Base-by-base conservation (phyloP, 2,888 invertebrate species). In the Schrankia costaestrigalis region DNA sequence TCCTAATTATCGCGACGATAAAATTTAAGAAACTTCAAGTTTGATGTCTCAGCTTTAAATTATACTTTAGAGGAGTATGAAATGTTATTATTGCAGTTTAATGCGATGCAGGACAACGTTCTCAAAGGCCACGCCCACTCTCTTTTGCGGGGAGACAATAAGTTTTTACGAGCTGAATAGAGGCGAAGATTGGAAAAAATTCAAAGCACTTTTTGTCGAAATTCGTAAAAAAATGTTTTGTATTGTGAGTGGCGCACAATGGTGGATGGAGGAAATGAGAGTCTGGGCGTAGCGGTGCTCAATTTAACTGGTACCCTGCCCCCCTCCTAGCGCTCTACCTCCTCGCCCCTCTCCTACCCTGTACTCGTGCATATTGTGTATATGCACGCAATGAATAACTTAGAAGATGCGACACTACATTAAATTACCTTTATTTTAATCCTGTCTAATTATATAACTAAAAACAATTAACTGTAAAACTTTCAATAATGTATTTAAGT, bases 141-240 rank as follows among this genome's bases (percentile, higher is more conserved):
- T 61, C 69, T 70, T 67, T 72, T 64, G 69, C 71, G 58, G 61
- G 63, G 68, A 81, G 79, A 83, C 82, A 80, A 84, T 80, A 80
- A 79, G 76, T 75, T 79, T 79, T 70, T 71, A 72, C 75, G 71
- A 70, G 65, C 68, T 79, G 83, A 85, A 85, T 80, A 67, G 81
- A 81, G 67, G 78, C 78, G 79, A 81, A 84, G 81, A 86, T 86
- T 85, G 84, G 83, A 78, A 84, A 82, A 78, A 82, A 81, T 83
- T 84, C 83, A 83, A 83, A 85, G 82, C 78, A 72, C 72, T 83
- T 84, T 84, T 84, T 80, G 84, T 83, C 70, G 80, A 80, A 85
- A 83, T 84, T 83, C 74, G 76, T 78, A 79, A 78, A 84, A 81
- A 84, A 84, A 82, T 85, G 82, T 85, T 86, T 84, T 84, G 85